Evolutionary conservation across 2,113 vertebrate genomes (phyloP).

Genomic region (Rhabdornis inornatus): DNA sequence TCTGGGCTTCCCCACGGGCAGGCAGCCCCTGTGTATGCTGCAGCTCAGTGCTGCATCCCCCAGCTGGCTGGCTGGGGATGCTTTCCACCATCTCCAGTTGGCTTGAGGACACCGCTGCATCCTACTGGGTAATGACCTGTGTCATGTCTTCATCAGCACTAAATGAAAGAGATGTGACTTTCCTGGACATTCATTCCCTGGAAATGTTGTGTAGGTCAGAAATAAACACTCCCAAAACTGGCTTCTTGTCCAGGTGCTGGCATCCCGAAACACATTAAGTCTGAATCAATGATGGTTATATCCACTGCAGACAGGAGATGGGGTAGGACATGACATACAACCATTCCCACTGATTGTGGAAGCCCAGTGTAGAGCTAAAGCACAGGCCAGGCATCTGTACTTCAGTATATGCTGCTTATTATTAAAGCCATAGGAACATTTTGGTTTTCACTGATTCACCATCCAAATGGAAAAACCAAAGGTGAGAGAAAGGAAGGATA

Average conservation of each 20-base stretch:
- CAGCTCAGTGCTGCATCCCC: background rate
- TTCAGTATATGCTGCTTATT: background rate
- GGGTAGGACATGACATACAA: accelerated
- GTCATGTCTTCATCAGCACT: background rate
- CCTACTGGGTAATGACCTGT: background rate
- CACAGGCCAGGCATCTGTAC: background rate
- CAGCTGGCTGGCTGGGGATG: background rate
- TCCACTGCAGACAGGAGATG: background rate
- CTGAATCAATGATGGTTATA: background rate
- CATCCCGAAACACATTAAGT: accelerated
- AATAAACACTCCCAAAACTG: background rate
- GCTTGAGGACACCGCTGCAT: background rate
- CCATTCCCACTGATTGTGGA: background rate
- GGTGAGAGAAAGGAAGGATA: background rate
- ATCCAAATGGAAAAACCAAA: background rate
- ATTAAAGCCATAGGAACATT: background rate
- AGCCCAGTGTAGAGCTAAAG: background rate
- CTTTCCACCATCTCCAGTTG: background rate
- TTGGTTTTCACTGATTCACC: background rate
- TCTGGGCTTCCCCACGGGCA: accelerated
- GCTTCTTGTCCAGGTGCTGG: background rate
- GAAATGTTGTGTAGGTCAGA: background rate
- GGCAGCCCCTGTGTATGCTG: background rate
- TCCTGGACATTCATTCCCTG: background rate
- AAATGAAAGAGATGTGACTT: background rate